These are phyloP conservation scores for Cichladusa arquata DNA, from an alignment of 2,113 vertebrate species.

Conservation along the genomic window DNA sequence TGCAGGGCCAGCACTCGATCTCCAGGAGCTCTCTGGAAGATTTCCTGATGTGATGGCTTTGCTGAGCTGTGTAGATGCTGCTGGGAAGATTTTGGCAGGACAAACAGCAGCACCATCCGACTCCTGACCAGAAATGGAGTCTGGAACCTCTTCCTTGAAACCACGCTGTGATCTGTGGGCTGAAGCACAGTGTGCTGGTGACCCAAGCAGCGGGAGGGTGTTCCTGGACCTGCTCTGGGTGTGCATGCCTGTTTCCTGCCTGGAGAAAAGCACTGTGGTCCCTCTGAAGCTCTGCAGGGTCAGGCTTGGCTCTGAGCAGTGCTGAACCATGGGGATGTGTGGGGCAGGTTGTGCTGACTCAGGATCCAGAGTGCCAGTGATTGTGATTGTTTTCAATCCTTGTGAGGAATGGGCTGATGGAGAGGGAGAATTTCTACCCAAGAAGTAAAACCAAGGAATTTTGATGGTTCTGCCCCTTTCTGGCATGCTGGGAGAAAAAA, in stretches of 20 bases:
- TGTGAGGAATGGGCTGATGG: not conserved
- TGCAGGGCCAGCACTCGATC: not conserved
- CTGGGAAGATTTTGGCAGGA: not conserved
- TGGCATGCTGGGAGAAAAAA: not conserved
- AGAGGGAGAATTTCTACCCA: not conserved
- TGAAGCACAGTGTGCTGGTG: not conserved
- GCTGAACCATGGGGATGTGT: not conserved
- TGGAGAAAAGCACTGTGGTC: not conserved
- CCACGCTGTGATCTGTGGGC: fast-evolving
- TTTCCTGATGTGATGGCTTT: not conserved
- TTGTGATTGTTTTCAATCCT: not conserved
- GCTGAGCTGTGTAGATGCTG: not conserved
- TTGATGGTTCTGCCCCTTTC: not conserved
- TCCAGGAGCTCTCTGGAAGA: not conserved
- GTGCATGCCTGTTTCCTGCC: not conserved
- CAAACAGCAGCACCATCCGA: not conserved
- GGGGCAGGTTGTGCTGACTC: not conserved
- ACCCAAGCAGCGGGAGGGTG: not conserved
- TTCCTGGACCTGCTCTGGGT: not conserved
- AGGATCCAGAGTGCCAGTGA: not conserved
- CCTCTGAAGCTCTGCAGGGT: not conserved
- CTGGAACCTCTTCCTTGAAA: not conserved
- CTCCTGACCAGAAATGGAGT: not conserved
- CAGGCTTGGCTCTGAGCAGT: not conserved
- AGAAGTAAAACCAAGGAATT: not conserved